phyloP scores from a whole-genome alignment of 2,888 invertebrate genomes.

The Ormyrus labotus region DNA sequence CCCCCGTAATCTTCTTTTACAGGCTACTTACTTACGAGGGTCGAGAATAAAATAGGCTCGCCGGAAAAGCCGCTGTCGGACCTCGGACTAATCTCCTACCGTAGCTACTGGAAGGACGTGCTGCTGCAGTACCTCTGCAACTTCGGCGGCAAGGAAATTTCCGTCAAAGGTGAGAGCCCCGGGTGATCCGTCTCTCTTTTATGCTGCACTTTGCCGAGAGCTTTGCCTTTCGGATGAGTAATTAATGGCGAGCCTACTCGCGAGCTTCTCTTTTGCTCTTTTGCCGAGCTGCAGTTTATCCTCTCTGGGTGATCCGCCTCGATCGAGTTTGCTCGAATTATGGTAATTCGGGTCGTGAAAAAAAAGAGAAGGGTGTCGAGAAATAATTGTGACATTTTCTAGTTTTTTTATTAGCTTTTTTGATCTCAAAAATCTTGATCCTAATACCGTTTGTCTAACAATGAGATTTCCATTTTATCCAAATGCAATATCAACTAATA shows the following conservation, averaged over 20 bases:
- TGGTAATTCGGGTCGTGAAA: no score
- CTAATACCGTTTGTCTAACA: no score
- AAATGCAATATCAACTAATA: not conserved
- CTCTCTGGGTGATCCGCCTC: no score
- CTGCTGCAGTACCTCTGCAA: conserved; percentile 93
- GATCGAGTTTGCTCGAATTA: no score
- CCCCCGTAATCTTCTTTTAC: conserved; percentile 59
- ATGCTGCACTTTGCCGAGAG: no score
- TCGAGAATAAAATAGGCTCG: conserved; percentile 98
- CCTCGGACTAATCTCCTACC: conserved; percentile 96
- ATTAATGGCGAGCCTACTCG: no score
- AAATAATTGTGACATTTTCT: no score
- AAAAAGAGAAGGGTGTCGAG: not conserved
- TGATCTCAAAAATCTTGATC: no score
- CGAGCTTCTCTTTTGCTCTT: no score
- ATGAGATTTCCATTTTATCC: not conserved
- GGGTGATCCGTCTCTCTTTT: not conserved
- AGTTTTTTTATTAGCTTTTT: no score
- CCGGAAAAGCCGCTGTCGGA: conserved; percentile 99
- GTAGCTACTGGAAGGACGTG: conserved; percentile 99
- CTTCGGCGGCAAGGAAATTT: conserved; percentile 91
- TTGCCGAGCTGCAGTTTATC: no score
- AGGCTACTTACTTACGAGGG: conserved; percentile 97
- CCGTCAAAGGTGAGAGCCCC: conserved; percentile 85
- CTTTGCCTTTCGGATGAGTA: no score